A percentile compares a stretch with the other conserved stretches of the same genome.
Conservation (phyloP, 2,888 invertebrate genomes). For the Drosophila lutescens region DNA sequence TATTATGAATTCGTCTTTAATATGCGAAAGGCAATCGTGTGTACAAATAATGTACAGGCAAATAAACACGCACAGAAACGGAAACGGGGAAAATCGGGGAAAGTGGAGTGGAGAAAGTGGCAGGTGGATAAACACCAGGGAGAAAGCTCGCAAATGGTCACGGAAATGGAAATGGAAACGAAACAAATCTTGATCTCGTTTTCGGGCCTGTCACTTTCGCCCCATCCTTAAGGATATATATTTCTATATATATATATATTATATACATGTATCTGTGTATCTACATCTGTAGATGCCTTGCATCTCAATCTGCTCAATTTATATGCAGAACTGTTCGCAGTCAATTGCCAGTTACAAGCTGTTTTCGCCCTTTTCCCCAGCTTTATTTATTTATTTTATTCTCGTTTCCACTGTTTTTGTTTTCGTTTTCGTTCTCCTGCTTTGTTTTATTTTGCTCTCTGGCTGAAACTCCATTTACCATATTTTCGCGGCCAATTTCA, state of each 20-base stretch:
- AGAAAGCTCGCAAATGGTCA: conserved; percentile 43
- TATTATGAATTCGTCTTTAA: conserved; percentile 50
- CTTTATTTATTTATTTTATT: conserved; percentile 34
- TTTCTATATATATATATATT: not conserved
- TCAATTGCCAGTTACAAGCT: conserved; percentile 36
- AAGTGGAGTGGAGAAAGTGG: not conserved
- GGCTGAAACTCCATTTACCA: conserved; percentile 12
- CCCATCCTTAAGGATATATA: not conserved
- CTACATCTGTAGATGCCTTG: conserved; percentile 2
- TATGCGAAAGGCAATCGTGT: conserved; percentile 55
- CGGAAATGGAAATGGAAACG: conserved; percentile 52
- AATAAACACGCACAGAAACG: conserved; percentile 47
- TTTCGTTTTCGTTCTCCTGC: not conserved
- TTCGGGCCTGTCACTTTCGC: conserved; percentile 27
- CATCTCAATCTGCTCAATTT: conserved; percentile 28
- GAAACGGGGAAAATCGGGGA: not conserved
- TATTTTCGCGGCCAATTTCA: conserved; percentile 5
- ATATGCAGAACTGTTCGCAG: conserved; percentile 47
- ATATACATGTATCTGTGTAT: conserved; percentile 2
- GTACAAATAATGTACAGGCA: conserved; percentile 53
- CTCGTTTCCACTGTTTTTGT: not conserved
- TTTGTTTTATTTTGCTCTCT: conserved; percentile 8
- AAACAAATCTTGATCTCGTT: conserved; percentile 49
- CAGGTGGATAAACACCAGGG: conserved; percentile 38
- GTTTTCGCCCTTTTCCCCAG: conserved; percentile 21